Percentiles rank a stretch among this genome's conserved stretches.
These are phyloP conservation scores for Eurois occulta DNA, from an alignment of 2,888 invertebrate genomes.

Conservation along the genomic window DNA sequence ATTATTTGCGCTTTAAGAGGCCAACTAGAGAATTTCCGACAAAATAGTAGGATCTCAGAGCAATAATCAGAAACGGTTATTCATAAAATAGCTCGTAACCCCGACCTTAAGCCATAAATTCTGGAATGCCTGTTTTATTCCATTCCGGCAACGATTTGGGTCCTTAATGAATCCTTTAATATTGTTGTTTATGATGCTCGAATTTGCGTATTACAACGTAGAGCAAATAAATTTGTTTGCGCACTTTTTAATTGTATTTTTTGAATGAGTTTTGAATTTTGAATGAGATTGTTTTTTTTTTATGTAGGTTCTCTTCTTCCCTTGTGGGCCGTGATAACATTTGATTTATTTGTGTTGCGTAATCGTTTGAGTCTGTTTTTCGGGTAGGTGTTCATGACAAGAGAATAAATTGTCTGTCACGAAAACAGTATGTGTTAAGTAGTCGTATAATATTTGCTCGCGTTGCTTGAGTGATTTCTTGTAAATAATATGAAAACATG, in stretches of 20 bases:
- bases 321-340: neutral
- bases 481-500: neutral
- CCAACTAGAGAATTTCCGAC: constrained; percentile 29
- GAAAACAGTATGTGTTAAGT: neutral
- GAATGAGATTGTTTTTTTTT: constrained; percentile 35
- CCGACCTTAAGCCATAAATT: constrained; percentile 66
- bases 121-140: constrained; percentile 74
- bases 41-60: constrained; percentile 24
- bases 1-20: constrained; percentile 10
- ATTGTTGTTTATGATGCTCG: constrained; percentile 73
- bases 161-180: constrained; percentile 74
- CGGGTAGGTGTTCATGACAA: constrained; percentile 19
- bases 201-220: constrained; percentile 66
- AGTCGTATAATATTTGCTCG: neutral
- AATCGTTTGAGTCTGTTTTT: constrained; percentile 16
- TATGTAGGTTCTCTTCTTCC: neutral
- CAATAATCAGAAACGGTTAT: constrained; percentile 53
- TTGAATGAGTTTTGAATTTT: constrained; percentile 29
- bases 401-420: constrained; percentile 21
- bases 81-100: constrained; percentile 58
- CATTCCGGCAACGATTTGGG: constrained; percentile 68
- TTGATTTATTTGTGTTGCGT: constrained; percentile 22
- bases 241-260: constrained; percentile 57
- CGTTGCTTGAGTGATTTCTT: neutral
- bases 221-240: constrained; percentile 57